Base-by-base conservation (phyloP, 2,888 invertebrate species). In the Drosophila conformis region DNA sequence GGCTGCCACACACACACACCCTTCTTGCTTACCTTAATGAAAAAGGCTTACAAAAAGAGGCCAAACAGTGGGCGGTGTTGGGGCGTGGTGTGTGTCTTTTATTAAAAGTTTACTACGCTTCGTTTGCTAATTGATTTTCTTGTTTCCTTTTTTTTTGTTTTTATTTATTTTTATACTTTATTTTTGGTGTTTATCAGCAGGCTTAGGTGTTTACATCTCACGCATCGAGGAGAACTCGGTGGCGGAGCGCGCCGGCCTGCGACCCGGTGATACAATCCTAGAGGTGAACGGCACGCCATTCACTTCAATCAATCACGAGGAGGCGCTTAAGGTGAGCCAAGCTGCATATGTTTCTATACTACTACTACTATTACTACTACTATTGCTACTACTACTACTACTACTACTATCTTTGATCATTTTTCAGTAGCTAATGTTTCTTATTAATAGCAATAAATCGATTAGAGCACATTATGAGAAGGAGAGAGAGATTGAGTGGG, bases 231-330 rank as follows among this genome's bases (percentile, higher is more conserved):
- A 97, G 90, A 97, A 97, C 78, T 97, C 97, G 89, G 96, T 97
- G 84, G 97, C 98, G 79, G 97, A 98, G 93, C 95, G 97, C 82
- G 96, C 97, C 75, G 98, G 98, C 78, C 94, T 98, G 80, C 95
- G 97, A 91, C 97, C 97, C 78, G 98, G 98, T 78, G 98, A 98
- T 94, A 97, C 98, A 93, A 98, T 98, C 92, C 94, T 98, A 90
- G 98, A 98, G 94, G 98, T 98, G 82, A 98, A 98, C 94, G 98
- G 98, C 75, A 97, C 97, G 73, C 98, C 98, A 78, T 98, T 98
- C 94, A 97, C 97, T 66, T 97, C 97, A 91, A 97, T 98, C 92
- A 96, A 97, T 80, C 98, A 98, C 93, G 97, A 97, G 92, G 98
- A 98, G 93, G 98, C 98, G 74, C 95, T 98, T 82, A 97, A 97